These are phyloP conservation scores for Papilio gigon DNA, from an alignment of 2,888 invertebrate species.

Conservation along the genomic window DNA sequence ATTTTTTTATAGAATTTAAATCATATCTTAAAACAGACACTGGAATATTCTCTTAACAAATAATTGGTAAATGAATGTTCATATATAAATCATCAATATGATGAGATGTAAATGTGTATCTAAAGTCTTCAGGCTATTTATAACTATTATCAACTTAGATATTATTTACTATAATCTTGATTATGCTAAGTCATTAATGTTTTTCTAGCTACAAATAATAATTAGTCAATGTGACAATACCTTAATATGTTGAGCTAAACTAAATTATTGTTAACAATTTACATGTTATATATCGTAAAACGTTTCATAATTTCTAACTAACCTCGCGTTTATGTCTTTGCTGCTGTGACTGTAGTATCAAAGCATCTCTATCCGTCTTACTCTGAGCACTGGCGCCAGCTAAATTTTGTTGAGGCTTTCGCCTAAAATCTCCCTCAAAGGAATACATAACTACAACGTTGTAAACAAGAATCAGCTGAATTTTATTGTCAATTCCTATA, in stretches of 20 bases:
- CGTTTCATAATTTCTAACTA: constrained; percentile 42
- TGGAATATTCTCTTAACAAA: too few relatives aligned
- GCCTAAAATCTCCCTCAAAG: constrained; percentile 95
- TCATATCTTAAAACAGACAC: too few relatives aligned
- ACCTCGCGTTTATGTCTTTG: constrained; percentile 95
- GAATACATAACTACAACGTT: constrained; percentile 81
- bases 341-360: constrained; percentile 90
- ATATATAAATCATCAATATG: too few relatives aligned
- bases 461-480: constrained; percentile 61
- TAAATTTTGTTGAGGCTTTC: constrained; percentile 93
- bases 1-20: too few relatives aligned
- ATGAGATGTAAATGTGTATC: too few relatives aligned
- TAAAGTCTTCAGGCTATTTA: background rate
- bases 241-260: background rate
- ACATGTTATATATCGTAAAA: background rate
- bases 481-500: constrained; percentile 44
- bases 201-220: background rate
- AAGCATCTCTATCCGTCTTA: constrained; percentile 84
- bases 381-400: constrained; percentile 91
- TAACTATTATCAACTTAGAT: background rate
- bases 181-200: constrained; percentile 34
- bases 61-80: too few relatives aligned
- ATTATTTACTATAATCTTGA: constrained; percentile 1
- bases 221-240: background rate
- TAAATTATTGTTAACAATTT: background rate